These are phyloP conservation scores for Ardeotis arabs DNA, from an alignment of 2,113 vertebrate genomes.

Conservation along the genomic window DNA sequence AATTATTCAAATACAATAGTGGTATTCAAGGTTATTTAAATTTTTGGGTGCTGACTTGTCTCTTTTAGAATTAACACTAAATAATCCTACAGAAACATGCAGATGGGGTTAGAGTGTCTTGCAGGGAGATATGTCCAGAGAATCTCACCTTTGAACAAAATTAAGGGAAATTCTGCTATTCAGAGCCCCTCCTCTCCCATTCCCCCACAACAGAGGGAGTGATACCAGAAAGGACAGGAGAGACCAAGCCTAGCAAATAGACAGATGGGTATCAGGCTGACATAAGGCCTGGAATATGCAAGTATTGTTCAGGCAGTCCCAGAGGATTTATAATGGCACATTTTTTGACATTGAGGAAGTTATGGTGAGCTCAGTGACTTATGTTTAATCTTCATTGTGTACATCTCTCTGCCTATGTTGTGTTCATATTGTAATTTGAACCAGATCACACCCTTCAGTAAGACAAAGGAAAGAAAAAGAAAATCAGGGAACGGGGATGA, in stretches of 20 bases:
- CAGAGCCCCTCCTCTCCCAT: not conserved
- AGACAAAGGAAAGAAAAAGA: not conserved
- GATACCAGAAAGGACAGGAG: conserved; percentile 11
- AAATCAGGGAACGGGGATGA: not conserved
- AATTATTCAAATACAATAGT: not conserved
- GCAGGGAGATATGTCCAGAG: not conserved
- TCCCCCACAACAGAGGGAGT: not conserved
- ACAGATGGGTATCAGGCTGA: conserved; percentile 3
- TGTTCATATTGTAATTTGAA: not conserved
- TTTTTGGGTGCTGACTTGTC: not conserved
- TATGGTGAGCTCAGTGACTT: conserved; percentile 9
- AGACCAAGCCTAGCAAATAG: not conserved
- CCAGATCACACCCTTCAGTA: not conserved
- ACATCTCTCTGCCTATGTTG: not conserved
- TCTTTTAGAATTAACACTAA: conserved; percentile 4
- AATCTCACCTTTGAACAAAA: not conserved
- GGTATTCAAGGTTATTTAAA: not conserved
- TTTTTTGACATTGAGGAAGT: conserved; percentile 47
- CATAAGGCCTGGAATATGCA: conserved; percentile 35
- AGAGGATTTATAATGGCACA: conserved; percentile 11
- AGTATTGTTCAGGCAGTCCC: not conserved
- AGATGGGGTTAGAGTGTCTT: not conserved
- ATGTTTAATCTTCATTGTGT: conserved; percentile 21
- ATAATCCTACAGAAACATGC: not conserved
- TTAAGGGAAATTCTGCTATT: not conserved